These are phyloP conservation scores for Anas bahamensis DNA, from an alignment of 2,797 vertebrate species.

Conservation along the genomic window DNA sequence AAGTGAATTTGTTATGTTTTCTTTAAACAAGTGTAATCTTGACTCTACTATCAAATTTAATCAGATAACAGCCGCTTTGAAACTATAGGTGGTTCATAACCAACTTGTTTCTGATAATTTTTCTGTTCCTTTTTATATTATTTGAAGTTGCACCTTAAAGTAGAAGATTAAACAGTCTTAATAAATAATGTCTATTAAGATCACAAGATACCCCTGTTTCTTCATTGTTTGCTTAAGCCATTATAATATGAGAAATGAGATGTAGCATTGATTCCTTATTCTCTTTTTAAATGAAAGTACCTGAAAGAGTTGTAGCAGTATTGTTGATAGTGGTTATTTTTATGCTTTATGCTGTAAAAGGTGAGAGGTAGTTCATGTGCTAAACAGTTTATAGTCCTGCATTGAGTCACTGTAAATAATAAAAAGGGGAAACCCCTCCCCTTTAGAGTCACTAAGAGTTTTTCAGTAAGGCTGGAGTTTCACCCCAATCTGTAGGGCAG, in stretches of 20 bases:
- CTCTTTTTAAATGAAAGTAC: neutral
- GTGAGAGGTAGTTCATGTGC: neutral
- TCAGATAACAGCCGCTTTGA: neutral
- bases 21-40: slow-evolving; percentile 5
- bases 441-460: neutral
- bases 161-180: neutral
- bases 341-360: neutral
- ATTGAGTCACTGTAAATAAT: neutral
- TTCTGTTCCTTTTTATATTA: neutral
- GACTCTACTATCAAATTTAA: neutral
- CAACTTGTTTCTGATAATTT: neutral
- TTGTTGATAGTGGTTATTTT: neutral
- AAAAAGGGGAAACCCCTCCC: neutral
- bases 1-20: neutral
- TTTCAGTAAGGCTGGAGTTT: neutral
- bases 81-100: neutral
- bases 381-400: neutral
- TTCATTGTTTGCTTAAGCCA: neutral
- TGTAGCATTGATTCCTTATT: neutral
- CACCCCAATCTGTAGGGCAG: neutral
- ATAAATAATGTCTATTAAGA: neutral
- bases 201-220: neutral
- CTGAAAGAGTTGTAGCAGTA: neutral
- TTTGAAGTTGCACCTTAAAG: neutral
- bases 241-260: neutral